phyloP scores from a whole-genome alignment of 2,888 invertebrate genomes.

The Rotaria macrura region DNA sequence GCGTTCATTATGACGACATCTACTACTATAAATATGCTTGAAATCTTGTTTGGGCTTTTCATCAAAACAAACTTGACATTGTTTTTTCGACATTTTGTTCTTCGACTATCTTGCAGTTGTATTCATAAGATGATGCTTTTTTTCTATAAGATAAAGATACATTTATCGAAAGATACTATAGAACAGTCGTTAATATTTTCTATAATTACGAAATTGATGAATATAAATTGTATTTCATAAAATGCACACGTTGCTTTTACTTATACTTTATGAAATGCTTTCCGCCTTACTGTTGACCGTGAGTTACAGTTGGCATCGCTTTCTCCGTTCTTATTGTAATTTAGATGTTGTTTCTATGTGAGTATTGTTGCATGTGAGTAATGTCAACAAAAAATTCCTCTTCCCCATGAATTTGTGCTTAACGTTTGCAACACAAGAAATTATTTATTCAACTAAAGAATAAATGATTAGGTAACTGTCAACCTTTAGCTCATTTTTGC shows the following conservation, averaged over 20 bases:
- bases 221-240: neutral
- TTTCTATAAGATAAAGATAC: neutral
- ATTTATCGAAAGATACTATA: neutral
- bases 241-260: neutral
- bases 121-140: neutral
- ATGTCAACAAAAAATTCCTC: no score
- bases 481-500: no score
- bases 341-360: no score
- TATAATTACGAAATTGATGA: neutral
- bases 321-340: no score
- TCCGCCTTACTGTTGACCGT: no score
- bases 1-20: neutral
- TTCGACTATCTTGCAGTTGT: neutral
- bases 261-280: no score
- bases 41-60: neutral
- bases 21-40: neutral
- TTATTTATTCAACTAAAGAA: no score
- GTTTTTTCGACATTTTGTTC: neutral
- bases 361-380: no score
- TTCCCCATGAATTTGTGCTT: no score
- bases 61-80: neutral
- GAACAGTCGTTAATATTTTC: neutral
- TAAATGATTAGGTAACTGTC: no score
- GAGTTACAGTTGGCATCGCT: no score
- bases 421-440: no score